These are phyloP conservation scores for Phylloscopus collybita DNA, from an alignment of 2,797 vertebrate species.

Conservation along the genomic window DNA sequence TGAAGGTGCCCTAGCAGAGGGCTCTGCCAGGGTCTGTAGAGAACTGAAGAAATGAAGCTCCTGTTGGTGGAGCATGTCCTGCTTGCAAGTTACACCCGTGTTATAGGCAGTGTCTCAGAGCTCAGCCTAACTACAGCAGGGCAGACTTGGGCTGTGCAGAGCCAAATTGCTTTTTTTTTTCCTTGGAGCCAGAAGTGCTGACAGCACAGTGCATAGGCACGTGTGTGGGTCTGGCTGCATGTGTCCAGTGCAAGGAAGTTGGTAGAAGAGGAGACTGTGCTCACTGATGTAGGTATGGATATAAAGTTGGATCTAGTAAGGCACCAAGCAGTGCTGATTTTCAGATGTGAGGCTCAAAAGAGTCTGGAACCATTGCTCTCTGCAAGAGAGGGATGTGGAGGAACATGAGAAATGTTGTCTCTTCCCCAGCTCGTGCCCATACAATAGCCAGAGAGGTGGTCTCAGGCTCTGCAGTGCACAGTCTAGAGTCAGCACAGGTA, in stretches of 20 bases:
- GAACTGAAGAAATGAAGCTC: not conserved
- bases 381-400: not conserved
- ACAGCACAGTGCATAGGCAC: not conserved
- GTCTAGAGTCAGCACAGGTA: not conserved
- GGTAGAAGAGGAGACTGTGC: not conserved
- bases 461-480: not conserved
- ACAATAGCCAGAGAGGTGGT: not conserved
- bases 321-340: not conserved
- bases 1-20: not conserved
- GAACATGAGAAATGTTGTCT: not conserved
- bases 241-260: not conserved
- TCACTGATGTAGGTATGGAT: not conserved
- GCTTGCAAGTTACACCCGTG: not conserved
- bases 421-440: not conserved
- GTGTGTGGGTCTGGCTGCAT: not conserved
- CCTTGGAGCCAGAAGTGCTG: not conserved
- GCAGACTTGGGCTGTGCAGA: not conserved
- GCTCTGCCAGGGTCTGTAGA: not conserved
- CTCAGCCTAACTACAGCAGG: not conserved
- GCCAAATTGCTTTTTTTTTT: not conserved
- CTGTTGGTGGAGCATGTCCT: not conserved
- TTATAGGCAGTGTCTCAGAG: not conserved
- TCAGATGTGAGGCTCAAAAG: not conserved
- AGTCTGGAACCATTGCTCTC: not conserved
- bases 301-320: not conserved